Evolutionary conservation across 2,888 invertebrate species (phyloP), one percentile per base, ranked within the genome.

Genomic region (Graphium colonna): DNA sequence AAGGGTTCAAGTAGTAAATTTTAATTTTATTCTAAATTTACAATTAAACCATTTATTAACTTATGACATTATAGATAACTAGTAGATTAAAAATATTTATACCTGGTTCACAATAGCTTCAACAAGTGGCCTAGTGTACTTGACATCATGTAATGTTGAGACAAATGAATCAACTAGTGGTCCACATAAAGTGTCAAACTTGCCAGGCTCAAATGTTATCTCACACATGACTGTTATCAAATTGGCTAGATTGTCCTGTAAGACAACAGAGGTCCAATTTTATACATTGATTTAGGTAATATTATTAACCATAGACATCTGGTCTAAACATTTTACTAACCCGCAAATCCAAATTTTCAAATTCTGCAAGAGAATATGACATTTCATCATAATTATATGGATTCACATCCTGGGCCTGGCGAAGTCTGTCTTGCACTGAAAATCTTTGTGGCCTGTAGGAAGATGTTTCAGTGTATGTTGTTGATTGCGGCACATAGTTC

Each of bases 181-280:
- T 43, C 93, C 93, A 53, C 94, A 92, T 56, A 94, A 84, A 64
- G 92, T 90, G 74, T 94, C 94, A 71, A 95, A 95, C 73, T 93
- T 93, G 63, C 95, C 95, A 45, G 95, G 95, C 90, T 94, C 94
- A 73, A 93, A 92, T 66, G 94, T 95, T 69, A 95, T 90, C 73
- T 93, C 93, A 69, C 92, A 91, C 86, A 95, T 94, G 50, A 94
- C 92, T 56, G 92, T 92, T 74, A 92, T 91, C 71, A 95, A 81
- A 78, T 94, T 93, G 43, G 71, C 79, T 67, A 90, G 86, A 67
- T 90, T 90, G 72, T 88, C 89, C 88, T 90, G 75, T 52, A 60
- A 63, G 60, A 57, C 52, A 49, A 59, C 45, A 39, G 52, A 15
- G 50, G 8, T 40, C 38, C 33, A 49, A 45, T 38, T 47, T 50